Percentiles rank a stretch among this genome's conserved stretches.
Conservation (phyloP, 2,797 vertebrate genomes). For the Molossus alvarezi region DNA sequence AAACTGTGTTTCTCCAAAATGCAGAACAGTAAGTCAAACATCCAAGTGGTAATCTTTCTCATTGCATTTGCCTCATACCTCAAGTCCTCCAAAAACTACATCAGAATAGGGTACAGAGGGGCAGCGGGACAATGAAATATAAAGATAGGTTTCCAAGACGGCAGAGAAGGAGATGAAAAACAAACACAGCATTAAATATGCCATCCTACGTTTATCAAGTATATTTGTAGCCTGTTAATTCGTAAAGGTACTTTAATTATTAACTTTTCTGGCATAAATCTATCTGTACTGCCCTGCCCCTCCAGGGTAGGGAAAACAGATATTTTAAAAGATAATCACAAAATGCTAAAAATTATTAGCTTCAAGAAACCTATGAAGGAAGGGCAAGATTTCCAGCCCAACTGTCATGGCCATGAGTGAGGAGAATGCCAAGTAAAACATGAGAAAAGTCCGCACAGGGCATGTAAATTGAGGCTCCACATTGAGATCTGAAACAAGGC, state of each 20-base stretch:
- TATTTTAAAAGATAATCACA: not conserved
- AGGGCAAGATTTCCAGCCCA: not conserved
- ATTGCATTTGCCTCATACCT: not conserved
- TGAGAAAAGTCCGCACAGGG: not conserved
- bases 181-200: not conserved
- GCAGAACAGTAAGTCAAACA: not conserved
- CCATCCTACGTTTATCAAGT: not conserved
- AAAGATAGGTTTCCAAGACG: not conserved
- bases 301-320: not conserved
- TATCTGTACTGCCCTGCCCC: not conserved
- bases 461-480: too few relatives aligned
- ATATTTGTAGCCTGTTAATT: not conserved
- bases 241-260: not conserved
- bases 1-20: not conserved
- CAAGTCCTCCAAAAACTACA: not conserved
- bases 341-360: not conserved
- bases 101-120: not conserved
- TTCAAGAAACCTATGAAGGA: not conserved
- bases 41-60: not conserved
- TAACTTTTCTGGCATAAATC: constrained; percentile 34
- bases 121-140: not conserved
- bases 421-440: not conserved
- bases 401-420: not conserved
- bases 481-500: not conserved
- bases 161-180: not conserved